A percentile compares a stretch with the other conserved stretches of the same genome.
phyloP scores from a whole-genome alignment of 23 tunicate genomes.

The Phallusia fumigata region DNA sequence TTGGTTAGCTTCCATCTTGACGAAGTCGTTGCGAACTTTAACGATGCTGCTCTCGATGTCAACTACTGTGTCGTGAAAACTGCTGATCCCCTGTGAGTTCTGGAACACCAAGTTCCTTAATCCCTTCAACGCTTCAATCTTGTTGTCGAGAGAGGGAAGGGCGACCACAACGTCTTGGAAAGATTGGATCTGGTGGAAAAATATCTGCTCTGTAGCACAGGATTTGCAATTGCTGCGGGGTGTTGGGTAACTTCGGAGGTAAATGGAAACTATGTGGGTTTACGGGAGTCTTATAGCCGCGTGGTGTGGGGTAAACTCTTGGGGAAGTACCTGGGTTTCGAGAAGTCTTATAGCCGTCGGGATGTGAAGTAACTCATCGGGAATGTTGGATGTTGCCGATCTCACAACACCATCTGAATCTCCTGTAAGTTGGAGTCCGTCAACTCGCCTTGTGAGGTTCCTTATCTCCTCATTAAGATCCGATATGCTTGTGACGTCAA shows the following conservation, averaged over 20 bases:
- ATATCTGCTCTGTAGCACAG: not conserved
- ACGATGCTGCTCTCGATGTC: constrained; percentile 31
- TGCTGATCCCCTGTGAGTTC: constrained; percentile 44
- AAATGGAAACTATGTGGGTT: too few relatives aligned
- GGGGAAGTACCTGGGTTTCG: constrained; percentile 43
- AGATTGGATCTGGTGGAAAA: constrained; percentile 21
- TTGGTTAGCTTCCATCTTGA: constrained; percentile 22
- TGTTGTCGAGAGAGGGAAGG: constrained; percentile 25
- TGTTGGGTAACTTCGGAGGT: too few relatives aligned
- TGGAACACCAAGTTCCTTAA: constrained; percentile 48
- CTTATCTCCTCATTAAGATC: not conserved
- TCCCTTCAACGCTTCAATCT: constrained; percentile 34
- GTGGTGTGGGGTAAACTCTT: too few relatives aligned
- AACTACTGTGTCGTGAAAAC: constrained; percentile 37
- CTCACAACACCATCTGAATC: too few relatives aligned
- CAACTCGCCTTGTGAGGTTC: not conserved
- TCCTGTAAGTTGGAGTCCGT: not conserved
- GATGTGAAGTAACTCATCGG: constrained; percentile 21
- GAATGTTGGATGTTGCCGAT: not conserved
- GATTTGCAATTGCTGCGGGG: too few relatives aligned
- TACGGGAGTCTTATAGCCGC: too few relatives aligned
- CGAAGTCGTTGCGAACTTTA: not conserved
- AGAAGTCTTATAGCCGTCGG: constrained; percentile 38
- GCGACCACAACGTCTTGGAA: constrained; percentile 48
- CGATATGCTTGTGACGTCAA: constrained; percentile 5